phyloP scores from a whole-genome alignment of 2,797 vertebrate genomes.

The Chloroceryle amazona region DNA sequence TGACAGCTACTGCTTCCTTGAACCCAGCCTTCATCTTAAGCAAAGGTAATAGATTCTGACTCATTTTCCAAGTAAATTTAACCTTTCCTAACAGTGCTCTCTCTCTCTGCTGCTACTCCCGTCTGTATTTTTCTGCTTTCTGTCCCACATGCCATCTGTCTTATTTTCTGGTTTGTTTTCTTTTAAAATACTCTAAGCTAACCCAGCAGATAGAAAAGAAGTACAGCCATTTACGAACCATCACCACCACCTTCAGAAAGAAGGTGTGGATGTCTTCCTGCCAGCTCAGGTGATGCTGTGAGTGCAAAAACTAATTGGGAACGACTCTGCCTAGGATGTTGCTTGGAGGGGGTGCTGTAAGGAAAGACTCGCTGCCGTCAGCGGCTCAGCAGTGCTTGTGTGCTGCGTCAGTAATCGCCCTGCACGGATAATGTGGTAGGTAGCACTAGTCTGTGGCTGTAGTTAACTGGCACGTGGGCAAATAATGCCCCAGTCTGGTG shows the following conservation, averaged over 20 bases:
- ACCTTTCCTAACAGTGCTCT: neutral
- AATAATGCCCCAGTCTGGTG: neutral
- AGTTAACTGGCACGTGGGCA: neutral
- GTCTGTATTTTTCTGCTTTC: neutral
- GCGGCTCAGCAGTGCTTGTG: neutral
- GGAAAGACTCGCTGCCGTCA: accelerated
- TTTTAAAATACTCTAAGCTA: neutral
- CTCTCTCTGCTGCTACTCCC: neutral
- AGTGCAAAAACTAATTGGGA: neutral
- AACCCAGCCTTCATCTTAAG: neutral
- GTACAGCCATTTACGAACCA: neutral
- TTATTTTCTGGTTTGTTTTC: slow-evolving; percentile 40
- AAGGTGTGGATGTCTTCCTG: neutral
- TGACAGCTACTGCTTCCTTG: neutral
- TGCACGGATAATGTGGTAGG: neutral
- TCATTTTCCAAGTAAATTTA: neutral
- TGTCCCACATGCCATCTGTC: slow-evolving; percentile 24
- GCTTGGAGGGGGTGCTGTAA: neutral
- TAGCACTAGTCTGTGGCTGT: neutral
- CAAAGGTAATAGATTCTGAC: slow-evolving; percentile 10
- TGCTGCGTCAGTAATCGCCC: neutral
- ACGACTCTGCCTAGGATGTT: neutral
- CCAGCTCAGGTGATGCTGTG: slow-evolving; percentile 1
- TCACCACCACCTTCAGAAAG: neutral
- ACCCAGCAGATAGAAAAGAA: neutral